Base-by-base conservation (phyloP, 2,888 invertebrate genomes). In the Troides aeacus region DNA sequence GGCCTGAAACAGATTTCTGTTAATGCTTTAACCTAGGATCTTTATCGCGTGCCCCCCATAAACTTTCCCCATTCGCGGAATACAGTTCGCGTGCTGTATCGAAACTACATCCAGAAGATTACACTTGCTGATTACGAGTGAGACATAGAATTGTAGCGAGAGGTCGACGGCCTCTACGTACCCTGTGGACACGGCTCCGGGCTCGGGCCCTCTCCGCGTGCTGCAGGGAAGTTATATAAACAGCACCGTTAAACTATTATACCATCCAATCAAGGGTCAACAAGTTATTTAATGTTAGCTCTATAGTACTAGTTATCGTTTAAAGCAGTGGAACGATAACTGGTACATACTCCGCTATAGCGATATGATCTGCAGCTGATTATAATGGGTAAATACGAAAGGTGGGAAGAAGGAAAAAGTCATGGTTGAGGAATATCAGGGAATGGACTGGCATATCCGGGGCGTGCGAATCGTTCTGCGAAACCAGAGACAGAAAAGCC, bases 91-190 rank as follows among this genome's bases (percentile, higher is more conserved):
- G 30, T 62, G 36, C 24, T 24, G 42, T 62, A 30, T 58, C 46
- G 23, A 62, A 53, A 68, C 42, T 59, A 30, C 36, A 53, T 39
- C 21, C 59, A 30, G 30, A 68, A 63, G 50, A 62, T 68, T 58
- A 39, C 30, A 30, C 57, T 62, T 15, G 24, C 21, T 21, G 30
- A n/a, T 12, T 17, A 6, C 62, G 7, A 17, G 46, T 57, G 42
- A 62, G 57, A 36, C 62, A 8, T 62, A 3, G 30, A 23, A 7
- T 50, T 59, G 59, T 62, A 46, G 58, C 23, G 62, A 58, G 62
- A 18, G 46, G 68, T 68, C 39, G 39, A 57, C 36, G 64, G 8
- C 21, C 66, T 50, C 23, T 50, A n/a, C 62, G 68, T 68, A 62
- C 23, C 24, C 58, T n/a, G n/a, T 46, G 59, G 21, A 36, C 39